Conservation (phyloP, 2,797 vertebrate species). For the Psittacula echo region DNA sequence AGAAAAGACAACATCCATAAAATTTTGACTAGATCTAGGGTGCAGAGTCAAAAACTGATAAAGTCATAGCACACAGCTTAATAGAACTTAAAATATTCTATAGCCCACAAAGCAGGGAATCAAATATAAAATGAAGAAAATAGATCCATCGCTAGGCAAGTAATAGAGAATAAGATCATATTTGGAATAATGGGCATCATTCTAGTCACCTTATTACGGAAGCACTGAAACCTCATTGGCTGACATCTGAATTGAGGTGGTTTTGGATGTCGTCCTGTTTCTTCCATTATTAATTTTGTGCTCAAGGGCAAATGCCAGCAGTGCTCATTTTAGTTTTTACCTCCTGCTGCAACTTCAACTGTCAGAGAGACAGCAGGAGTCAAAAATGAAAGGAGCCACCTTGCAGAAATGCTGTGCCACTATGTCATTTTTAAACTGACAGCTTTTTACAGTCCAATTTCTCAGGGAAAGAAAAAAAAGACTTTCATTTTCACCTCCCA, state of each 20-base stretch:
- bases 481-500: slow-evolving; percentile 77
- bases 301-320: slow-evolving; percentile 79
- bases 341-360: slow-evolving; percentile 82
- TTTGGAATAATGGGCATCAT: slow-evolving; percentile 69
- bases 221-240: slow-evolving; percentile 61
- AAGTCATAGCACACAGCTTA: slow-evolving; percentile 25
- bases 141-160: slow-evolving; percentile 36
- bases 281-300: slow-evolving; percentile 82
- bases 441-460: slow-evolving; percentile 78
- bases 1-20: background rate
- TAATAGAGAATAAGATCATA: slow-evolving; percentile 53
- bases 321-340: slow-evolving; percentile 76
- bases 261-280: slow-evolving; percentile 72
- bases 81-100: slow-evolving; percentile 48
- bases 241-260: slow-evolving; percentile 65
- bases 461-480: slow-evolving; percentile 73
- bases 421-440: slow-evolving; percentile 82
- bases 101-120: slow-evolving; percentile 15
- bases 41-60: background rate
- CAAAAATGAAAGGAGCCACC: slow-evolving; percentile 78
- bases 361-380: slow-evolving; percentile 80
- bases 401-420: slow-evolving; percentile 78
- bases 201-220: slow-evolving; percentile 71
- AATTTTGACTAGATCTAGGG: slow-evolving; percentile 7
- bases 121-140: slow-evolving; percentile 58